Evolutionary conservation across 2,797 vertebrate genomes (phyloP).

Genomic region (Triplophysa bombifrons): DNA sequence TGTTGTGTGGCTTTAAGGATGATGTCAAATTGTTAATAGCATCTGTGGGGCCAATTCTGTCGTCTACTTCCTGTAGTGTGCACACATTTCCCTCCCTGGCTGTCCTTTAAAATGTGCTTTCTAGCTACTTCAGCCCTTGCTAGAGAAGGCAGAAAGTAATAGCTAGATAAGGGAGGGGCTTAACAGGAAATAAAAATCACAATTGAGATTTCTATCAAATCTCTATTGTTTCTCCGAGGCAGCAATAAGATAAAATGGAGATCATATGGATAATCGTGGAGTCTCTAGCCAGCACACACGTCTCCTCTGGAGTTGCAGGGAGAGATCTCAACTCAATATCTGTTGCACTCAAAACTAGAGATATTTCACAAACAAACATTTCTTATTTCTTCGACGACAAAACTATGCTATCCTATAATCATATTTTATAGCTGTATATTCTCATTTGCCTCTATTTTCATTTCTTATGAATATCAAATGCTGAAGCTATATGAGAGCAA

Average conservation of each 20-base stretch:
- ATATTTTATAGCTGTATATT: no score
- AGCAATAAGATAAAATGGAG: slow-evolving; percentile 10
- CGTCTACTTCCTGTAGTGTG: slow-evolving; percentile 69
- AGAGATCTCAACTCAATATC: not conserved
- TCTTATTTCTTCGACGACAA: no score
- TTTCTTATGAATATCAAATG: no score
- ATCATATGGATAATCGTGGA: slow-evolving; percentile 6
- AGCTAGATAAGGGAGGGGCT: not conserved
- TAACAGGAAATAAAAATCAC: slow-evolving; percentile 35
- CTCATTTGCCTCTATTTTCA: no score
- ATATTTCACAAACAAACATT: not conserved
- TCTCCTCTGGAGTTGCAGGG: not conserved
- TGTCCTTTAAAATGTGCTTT: not conserved
- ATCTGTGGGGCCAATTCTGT: slow-evolving; percentile 74
- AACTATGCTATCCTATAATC: no score
- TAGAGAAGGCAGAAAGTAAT: slow-evolving; percentile 6
- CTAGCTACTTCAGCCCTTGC: not conserved
- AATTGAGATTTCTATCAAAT: slow-evolving; percentile 30
- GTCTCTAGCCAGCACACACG: not conserved
- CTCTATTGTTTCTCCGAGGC: slow-evolving; percentile 22
- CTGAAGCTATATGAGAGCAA: not conserved
- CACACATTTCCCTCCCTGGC: slow-evolving; percentile 56
- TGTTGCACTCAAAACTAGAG: not conserved
- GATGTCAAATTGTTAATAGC: slow-evolving; percentile 63
- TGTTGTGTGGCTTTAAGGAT: slow-evolving; percentile 60